Percentiles rank a stretch among this genome's conserved stretches.
Conservation (phyloP, 2,113 vertebrate genomes). For the Eira barbara region DNA sequence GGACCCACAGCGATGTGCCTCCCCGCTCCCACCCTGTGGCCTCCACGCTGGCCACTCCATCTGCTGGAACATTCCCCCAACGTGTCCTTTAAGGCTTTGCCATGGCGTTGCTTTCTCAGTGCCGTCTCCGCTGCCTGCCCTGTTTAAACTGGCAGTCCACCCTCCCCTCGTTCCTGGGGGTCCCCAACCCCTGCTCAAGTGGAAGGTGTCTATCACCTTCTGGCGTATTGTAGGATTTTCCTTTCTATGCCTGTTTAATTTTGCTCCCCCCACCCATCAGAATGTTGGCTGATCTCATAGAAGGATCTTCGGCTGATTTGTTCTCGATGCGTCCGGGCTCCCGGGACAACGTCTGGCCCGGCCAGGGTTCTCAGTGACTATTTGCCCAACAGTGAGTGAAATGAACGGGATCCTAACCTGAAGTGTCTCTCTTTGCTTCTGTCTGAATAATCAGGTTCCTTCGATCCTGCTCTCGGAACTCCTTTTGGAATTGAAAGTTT, state of each 20-base stretch:
- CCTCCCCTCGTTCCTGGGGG: rapidly evolving
- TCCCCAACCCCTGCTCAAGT: rapidly evolving
- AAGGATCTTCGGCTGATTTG: not conserved
- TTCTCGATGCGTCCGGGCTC: rapidly evolving
- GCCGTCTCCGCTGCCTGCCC: not conserved
- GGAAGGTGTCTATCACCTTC: not conserved
- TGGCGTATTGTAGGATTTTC: rapidly evolving
- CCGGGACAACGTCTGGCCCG: rapidly evolving
- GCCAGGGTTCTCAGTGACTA: not conserved
- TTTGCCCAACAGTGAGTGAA: not conserved
- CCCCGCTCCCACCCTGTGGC: rapidly evolving
- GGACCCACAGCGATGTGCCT: too few species aligned
- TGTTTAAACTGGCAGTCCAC: rapidly evolving
- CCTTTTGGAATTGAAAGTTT: not conserved
- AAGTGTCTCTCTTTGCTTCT: not conserved
- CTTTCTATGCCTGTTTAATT: not conserved
- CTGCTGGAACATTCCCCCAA: rapidly evolving
- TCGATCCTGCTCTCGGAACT: not conserved
- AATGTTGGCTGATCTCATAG: not conserved
- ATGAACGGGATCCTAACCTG: rapidly evolving
- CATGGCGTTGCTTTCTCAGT: rapidly evolving
- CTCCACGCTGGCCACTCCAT: not conserved
- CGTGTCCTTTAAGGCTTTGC: not conserved
- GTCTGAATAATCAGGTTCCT: too few species aligned
- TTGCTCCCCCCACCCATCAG: rapidly evolving